These are phyloP conservation scores for Drosophila parabipectinata DNA, from an alignment of 1,140 invertebrate species.

Conservation along the genomic window DNA sequence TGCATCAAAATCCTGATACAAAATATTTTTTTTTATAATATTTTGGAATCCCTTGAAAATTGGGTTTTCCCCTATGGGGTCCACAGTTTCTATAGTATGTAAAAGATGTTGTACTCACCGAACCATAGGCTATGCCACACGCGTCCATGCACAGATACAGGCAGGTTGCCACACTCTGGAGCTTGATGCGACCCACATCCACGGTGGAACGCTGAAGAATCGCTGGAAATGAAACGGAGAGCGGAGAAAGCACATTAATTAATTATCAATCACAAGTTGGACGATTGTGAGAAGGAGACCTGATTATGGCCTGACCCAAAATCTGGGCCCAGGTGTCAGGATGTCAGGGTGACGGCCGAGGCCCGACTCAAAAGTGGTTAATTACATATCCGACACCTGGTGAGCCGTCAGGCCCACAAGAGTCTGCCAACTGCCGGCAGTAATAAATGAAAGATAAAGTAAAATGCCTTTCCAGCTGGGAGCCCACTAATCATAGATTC, in stretches of 20 bases:
- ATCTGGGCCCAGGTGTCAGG: conserved; percentile 54
- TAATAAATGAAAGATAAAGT: conserved; percentile 6
- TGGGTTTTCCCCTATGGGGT: no score
- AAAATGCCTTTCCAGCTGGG: conserved; percentile 12
- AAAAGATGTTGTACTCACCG: conserved; percentile 87
- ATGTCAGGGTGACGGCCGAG: conserved; percentile 44
- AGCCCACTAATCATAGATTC: conserved; percentile 37
- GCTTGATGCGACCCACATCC: conserved; percentile 90
- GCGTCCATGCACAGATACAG: conserved; percentile 93
- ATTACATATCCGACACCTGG: conserved; percentile 55
- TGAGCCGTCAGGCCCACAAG: conserved; percentile 7
- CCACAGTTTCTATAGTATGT: no score
- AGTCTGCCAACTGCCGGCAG: conserved; percentile 10
- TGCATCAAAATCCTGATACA: no score
- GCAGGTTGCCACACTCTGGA: conserved; percentile 92
- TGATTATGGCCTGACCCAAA: conserved; percentile 54
- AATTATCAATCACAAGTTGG: conserved; percentile 65
- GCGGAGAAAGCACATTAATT: conserved; percentile 72
- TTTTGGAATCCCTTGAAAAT: no score
- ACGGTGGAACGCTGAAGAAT: conserved; percentile 92
- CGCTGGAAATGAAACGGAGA: conserved; percentile 86
- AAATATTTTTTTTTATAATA: no score
- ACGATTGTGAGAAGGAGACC: conserved; percentile 31
- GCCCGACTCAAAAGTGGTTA: conserved; percentile 43
- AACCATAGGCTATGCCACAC: conserved; percentile 92